Evolutionary conservation across 2,113 vertebrate genomes (phyloP), one percentile per base, ranked within the genome.

Genomic region (Leuciscus idus): DNA sequence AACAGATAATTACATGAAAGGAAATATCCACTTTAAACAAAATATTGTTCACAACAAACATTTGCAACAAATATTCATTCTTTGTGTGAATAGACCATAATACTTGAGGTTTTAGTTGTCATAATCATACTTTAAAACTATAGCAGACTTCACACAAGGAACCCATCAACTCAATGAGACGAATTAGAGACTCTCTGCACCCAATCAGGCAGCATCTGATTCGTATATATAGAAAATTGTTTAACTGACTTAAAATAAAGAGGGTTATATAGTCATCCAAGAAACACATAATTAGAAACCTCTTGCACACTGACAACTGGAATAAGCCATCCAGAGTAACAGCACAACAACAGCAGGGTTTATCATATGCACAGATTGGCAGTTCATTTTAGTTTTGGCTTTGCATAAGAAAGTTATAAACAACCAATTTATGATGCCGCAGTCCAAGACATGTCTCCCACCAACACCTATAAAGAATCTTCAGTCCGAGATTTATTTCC

Each of bases 401-500:
- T 50, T 30, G 57, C 70, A 23, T 74, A 13, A 86, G 87, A 88
- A 61, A 61, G 76, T 89, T 80, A 81, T 84, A 90, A 90, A 89
- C 21, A 52, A 64, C 84, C 68, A 33, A 85, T 77, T 90, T 87
- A 80, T 90, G 87, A n/a, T 68, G 76, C 90, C 33, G 26, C n/a
- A 78, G 74, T 84, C 86, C 86, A 89, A 87, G 83, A 84, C 59
- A 81, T 62, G 81, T 85, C 87, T 50, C 84, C 70, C 84, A 21
- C 74, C 73, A 70, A 39, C 59, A 83, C 88, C 83, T 43, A 86
- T 85, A 89, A 88, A 91, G 90, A 89, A 89, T 88, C 89, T 82
- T 87, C 85, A 90, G 89, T 82, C 87, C 39, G 12, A 73, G 52
- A 89, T 90, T 86, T 90, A 91, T 92, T 91, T 86, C 76, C 86